Conservation (phyloP, 2,113 vertebrate genomes). For the Egretta garzetta region DNA sequence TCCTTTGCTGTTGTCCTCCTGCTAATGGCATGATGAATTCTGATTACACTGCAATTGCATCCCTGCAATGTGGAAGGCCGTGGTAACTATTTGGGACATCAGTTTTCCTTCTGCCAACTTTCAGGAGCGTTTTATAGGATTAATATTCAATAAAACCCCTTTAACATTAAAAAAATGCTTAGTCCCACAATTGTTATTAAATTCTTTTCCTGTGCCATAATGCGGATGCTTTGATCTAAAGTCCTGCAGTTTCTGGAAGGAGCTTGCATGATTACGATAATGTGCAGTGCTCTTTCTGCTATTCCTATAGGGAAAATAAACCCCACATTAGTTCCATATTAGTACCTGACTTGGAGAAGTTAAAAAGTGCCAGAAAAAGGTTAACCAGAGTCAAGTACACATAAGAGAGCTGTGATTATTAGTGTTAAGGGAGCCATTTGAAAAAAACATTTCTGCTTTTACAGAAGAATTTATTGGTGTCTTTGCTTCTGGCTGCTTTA, state of each 20-base stretch:
- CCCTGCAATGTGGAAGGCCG: not conserved
- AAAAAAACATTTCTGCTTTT: slow-evolving; percentile 80
- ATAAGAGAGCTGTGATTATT: slow-evolving; percentile 80
- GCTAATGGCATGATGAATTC: slow-evolving; percentile 45
- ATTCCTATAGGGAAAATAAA: slow-evolving; percentile 84
- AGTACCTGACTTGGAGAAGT: slow-evolving; percentile 82
- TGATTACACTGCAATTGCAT: slow-evolving; percentile 19
- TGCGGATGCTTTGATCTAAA: slow-evolving; percentile 76
- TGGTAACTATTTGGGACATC: slow-evolving; percentile 49
- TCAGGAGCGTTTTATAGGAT: slow-evolving; percentile 66
- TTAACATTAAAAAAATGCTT: slow-evolving; percentile 75
- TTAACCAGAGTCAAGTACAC: slow-evolving; percentile 85
- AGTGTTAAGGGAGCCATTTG: slow-evolving; percentile 79
- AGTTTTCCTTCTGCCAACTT: slow-evolving; percentile 54
- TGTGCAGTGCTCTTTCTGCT: slow-evolving; percentile 76
- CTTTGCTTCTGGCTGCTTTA: slow-evolving; percentile 78
- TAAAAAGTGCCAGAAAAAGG: slow-evolving; percentile 84
- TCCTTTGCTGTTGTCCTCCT: slow-evolving; percentile 66
- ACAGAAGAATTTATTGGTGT: slow-evolving; percentile 81
- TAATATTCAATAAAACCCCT: slow-evolving; percentile 70
- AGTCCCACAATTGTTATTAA: slow-evolving; percentile 74
- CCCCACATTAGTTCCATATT: slow-evolving; percentile 82
- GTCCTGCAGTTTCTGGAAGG: slow-evolving; percentile 73
- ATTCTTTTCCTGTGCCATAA: slow-evolving; percentile 74
- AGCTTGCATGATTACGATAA: slow-evolving; percentile 73